Evolutionary conservation across 2,888 invertebrate genomes (phyloP).

Genomic region (Ophion ellenae): DNA sequence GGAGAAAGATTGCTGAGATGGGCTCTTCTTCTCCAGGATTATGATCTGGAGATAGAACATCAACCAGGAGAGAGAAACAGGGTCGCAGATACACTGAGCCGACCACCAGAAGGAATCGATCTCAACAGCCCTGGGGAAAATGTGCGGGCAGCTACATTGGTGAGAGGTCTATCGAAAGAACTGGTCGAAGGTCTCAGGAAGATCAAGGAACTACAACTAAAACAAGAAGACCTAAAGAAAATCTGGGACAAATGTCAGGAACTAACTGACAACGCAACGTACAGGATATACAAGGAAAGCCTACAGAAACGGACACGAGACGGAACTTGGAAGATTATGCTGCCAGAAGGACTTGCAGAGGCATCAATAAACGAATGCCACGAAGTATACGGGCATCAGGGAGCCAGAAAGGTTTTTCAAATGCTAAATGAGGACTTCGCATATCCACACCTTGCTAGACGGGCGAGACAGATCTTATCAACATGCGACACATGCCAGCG

Average conservation of each 20-base stretch:
- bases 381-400: slow-evolving; percentile 1
- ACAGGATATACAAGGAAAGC: not conserved
- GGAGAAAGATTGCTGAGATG: not conserved
- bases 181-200: not conserved
- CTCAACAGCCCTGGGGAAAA: not conserved
- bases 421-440: not conserved
- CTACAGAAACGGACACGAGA: too few relatives aligned
- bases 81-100: slow-evolving; percentile 13
- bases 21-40: not conserved
- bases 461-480: not conserved
- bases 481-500: slow-evolving; percentile 48
- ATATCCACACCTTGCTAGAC: not conserved
- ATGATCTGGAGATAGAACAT: slow-evolving; percentile 1
- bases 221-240: not conserved
- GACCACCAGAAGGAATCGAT: not conserved
- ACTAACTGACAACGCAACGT: not conserved
- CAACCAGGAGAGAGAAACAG: slow-evolving; percentile 10
- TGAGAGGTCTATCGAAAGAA: not conserved
- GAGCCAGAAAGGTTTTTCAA: not conserved
- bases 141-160: too few relatives aligned
- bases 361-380: not conserved
- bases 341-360: not conserved
- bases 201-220: not conserved
- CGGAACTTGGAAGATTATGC: not conserved
- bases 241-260: too few relatives aligned